These are phyloP conservation scores for Scotopteryx bipunctaria DNA, from an alignment of 2,888 invertebrate genomes.

Conservation along the genomic window DNA sequence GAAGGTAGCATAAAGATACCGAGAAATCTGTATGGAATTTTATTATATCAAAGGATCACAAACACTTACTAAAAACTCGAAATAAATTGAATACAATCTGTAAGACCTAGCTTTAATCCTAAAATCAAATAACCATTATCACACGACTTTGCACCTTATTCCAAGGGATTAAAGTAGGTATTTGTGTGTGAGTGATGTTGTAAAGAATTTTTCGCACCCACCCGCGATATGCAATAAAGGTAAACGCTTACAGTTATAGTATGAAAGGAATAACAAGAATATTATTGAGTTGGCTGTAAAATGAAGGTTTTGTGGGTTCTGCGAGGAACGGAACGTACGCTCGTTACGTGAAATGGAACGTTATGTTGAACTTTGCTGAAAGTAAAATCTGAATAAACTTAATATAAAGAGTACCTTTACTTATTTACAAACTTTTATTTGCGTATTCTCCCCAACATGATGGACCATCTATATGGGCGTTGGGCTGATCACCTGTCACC, in stretches of 20 bases:
- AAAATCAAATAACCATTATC: constrained; percentile 5
- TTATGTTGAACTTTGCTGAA: constrained; percentile 19
- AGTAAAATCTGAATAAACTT: neutral
- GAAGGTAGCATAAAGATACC: constrained; percentile 3
- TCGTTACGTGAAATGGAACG: constrained; percentile 16
- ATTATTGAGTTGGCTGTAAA: constrained; percentile 30
- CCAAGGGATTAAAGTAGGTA: neutral
- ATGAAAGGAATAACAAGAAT: constrained; percentile 37
- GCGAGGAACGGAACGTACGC: too few relatives aligned
- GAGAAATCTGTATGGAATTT: neutral
- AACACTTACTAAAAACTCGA: constrained; percentile 13
- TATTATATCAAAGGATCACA: constrained; percentile 9
- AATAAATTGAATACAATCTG: constrained; percentile 20
- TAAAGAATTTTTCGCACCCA: constrained; percentile 42
- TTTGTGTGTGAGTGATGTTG: constrained; percentile 1
- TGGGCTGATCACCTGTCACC: too few relatives aligned
- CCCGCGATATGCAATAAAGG: constrained; percentile 43
- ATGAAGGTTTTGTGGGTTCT: constrained; percentile 22
- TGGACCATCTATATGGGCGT: too few relatives aligned
- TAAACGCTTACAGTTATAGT: constrained; percentile 31
- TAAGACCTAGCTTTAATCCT: constrained; percentile 23
- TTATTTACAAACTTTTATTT: too few relatives aligned
- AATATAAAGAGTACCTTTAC: neutral
- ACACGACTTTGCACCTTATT: constrained; percentile 15
- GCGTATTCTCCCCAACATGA: too few relatives aligned